These are phyloP conservation scores for Micronycteris hirsuta DNA, from an alignment of 2,113 vertebrate species.

Conservation along the genomic window DNA sequence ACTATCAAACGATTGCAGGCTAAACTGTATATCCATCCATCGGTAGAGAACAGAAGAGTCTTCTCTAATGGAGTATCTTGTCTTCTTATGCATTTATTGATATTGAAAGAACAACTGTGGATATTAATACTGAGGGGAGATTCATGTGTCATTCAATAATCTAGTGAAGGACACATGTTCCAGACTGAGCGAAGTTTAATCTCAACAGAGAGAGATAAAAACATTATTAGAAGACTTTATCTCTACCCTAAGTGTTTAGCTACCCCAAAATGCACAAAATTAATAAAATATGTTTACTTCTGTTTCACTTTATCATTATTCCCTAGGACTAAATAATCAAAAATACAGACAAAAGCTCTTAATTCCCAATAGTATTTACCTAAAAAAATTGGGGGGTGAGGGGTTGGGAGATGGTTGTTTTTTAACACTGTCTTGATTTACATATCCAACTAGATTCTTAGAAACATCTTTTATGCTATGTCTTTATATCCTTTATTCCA, in stretches of 20 bases:
- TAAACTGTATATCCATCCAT: slow-evolving; percentile 67
- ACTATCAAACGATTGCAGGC: slow-evolving; percentile 56
- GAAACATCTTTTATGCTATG: background rate
- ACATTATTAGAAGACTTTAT: slow-evolving; percentile 11
- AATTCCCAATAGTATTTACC: background rate
- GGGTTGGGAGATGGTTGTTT: background rate
- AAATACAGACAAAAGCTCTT: slow-evolving; percentile 7
- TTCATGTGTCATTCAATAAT: slow-evolving; percentile 8
- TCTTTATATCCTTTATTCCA: background rate
- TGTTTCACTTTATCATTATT: slow-evolving; percentile 41
- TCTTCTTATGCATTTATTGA: slow-evolving; percentile 37
- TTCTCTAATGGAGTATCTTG: slow-evolving; percentile 39
- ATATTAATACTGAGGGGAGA: slow-evolving; percentile 46
- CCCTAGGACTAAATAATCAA: background rate
- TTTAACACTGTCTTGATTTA: background rate
- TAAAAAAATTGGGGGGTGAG: background rate
- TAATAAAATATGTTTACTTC: slow-evolving; percentile 39
- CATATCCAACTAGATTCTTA: background rate
- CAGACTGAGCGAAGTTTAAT: slow-evolving; percentile 17
- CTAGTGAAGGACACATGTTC: slow-evolving; percentile 40
- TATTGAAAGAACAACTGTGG: slow-evolving; percentile 48
- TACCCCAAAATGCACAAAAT: slow-evolving; percentile 1
- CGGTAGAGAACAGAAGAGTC: slow-evolving; percentile 51
- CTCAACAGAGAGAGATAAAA: slow-evolving; percentile 32
- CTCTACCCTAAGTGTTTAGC: background rate